phyloP scores from a whole-genome alignment of 2,113 vertebrate species.

The Clarias macrocephalus region DNA sequence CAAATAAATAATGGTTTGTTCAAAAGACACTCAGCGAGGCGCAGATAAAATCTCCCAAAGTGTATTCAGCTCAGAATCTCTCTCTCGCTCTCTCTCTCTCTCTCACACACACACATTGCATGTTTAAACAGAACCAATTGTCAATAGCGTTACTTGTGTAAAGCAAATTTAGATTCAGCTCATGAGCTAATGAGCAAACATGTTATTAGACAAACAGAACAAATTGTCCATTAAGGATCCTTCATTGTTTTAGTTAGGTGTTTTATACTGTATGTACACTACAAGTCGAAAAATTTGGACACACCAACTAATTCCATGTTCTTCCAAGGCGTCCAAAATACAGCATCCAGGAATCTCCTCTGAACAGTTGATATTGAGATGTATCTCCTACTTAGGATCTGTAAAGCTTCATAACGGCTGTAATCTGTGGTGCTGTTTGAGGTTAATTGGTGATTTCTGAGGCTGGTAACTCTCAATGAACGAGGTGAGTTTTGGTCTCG shows the following conservation, averaged over 20 bases:
- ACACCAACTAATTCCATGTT: no score
- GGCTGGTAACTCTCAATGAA: no score
- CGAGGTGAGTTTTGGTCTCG: no score
- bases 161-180: not conserved
- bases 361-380: no score
- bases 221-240: not conserved
- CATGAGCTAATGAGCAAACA: not conserved
- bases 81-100: no score
- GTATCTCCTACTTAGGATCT: no score
- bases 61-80: slow-evolving; percentile 27
- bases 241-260: not conserved
- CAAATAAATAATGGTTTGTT: slow-evolving; percentile 14
- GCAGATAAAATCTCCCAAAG: slow-evolving; percentile 20
- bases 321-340: no score
- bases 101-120: not conserved
- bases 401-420: no score
- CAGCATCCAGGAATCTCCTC: no score
- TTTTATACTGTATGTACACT: not conserved
- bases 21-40: not conserved
- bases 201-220: not conserved
- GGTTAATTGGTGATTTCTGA: no score
- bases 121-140: not conserved
- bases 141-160: not conserved
- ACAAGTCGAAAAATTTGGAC: no score
- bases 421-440: no score